phyloP scores from a whole-genome alignment of 2,888 invertebrate genomes.

The Nymphalis urticae region DNA sequence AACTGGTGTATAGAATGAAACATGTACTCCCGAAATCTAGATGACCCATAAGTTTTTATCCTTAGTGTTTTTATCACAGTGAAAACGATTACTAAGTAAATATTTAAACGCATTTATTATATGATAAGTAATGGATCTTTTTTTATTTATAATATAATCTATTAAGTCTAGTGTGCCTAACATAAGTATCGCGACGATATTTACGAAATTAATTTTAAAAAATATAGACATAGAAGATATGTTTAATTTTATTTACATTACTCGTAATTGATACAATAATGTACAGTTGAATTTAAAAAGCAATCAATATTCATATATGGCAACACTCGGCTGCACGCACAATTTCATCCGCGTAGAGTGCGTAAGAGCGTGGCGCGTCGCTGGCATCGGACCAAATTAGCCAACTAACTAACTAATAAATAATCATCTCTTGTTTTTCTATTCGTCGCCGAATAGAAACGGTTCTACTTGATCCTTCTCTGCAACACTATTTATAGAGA shows the following conservation, averaged over 20 bases:
- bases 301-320: conserved; percentile 36
- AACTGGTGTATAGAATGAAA: no score
- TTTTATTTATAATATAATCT: no score
- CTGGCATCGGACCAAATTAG: conserved; percentile 80
- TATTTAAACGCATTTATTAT: no score
- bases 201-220: no score
- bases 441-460: conserved; percentile 77
- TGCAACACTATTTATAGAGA: conserved; percentile 73
- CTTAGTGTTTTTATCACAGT: no score
- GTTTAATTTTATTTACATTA: not conserved
- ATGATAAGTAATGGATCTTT: no score
- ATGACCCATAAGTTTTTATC: no score
- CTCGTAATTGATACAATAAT: not conserved
- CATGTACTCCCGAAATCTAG: no score
- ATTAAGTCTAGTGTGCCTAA: no score
- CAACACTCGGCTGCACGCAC: conserved; percentile 61
- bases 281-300: conserved; percentile 14
- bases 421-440: conserved; percentile 82
- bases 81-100: no score
- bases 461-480: conserved; percentile 66
- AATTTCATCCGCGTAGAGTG: conserved; percentile 68
- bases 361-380: conserved; percentile 77
- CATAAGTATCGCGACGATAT: no score
- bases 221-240: not conserved
- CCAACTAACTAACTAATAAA: conserved; percentile 81